phyloP scores from a whole-genome alignment of 2,888 invertebrate genomes.

The Blastobasis lacticolella region DNA sequence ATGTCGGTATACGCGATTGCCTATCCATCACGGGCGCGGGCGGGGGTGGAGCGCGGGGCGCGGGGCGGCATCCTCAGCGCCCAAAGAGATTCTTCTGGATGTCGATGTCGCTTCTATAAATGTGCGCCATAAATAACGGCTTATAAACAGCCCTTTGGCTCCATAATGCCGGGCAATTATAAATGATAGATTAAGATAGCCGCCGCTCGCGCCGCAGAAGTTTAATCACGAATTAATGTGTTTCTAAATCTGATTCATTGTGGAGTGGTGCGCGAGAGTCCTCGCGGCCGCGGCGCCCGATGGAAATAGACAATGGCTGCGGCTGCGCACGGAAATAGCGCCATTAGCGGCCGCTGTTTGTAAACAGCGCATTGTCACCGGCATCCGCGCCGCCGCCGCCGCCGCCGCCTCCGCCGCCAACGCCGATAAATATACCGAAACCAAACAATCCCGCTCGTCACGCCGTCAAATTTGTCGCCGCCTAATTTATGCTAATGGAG shows the following conservation, averaged over 20 bases:
- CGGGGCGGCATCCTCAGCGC: not conserved
- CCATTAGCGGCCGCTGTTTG: slow-evolving; percentile 56
- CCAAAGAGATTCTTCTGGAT: not conserved
- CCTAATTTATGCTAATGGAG: slow-evolving; percentile 63
- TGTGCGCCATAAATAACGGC: no score
- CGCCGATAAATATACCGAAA: slow-evolving; percentile 40
- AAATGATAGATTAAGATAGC: not conserved
- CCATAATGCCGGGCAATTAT: not conserved
- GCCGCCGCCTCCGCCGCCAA: slow-evolving; percentile 21
- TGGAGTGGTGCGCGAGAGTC: slow-evolving; percentile 8
- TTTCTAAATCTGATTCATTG: slow-evolving; percentile 12
- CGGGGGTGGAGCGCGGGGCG: not conserved
- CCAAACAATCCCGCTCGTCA: slow-evolving; percentile 23
- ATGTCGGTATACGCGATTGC: no score
- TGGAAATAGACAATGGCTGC: slow-evolving; percentile 32
- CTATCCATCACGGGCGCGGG: no score
- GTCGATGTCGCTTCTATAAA: no score
- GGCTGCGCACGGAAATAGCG: slow-evolving; percentile 38
- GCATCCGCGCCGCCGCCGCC: slow-evolving; percentile 6
- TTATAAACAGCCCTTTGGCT: no score
- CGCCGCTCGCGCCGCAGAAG: not conserved
- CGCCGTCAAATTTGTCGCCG: slow-evolving; percentile 47
- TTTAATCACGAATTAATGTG: slow-evolving; percentile 7
- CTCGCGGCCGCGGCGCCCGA: slow-evolving; percentile 21
- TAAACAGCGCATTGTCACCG: slow-evolving; percentile 28